phyloP scores from a whole-genome alignment of 2,113 vertebrate genomes.

The Gallinago jamesoni region DNA sequence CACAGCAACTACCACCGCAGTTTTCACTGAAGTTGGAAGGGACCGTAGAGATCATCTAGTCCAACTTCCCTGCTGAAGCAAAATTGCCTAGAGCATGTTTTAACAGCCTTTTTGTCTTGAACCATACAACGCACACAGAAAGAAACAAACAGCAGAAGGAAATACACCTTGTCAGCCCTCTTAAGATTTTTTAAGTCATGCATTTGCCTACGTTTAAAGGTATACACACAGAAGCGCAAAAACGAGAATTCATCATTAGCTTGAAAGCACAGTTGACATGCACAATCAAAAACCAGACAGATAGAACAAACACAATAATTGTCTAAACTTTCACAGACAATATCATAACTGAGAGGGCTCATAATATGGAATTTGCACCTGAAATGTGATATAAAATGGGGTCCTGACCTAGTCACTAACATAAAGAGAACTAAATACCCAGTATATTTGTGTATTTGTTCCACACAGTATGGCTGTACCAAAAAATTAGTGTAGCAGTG shows the following conservation, averaged over 20 bases:
- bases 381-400: neutral
- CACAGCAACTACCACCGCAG: rapidly evolving
- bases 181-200: neutral
- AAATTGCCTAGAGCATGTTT: too few relatives aligned
- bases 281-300: neutral
- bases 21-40: too few relatives aligned
- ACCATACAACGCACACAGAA: neutral
- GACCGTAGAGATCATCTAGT: too few relatives aligned
- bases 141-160: neutral
- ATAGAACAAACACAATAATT: neutral
- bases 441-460: neutral
- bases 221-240: neutral
- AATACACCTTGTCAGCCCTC: rapidly evolving
- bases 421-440: neutral
- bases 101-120: neutral
- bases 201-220: neutral
- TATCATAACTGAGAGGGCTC: neutral
- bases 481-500: neutral
- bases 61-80: too few relatives aligned
- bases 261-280: neutral
- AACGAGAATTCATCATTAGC: neutral
- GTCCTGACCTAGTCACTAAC: neutral
- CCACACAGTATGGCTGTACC: neutral
- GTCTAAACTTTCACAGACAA: neutral
- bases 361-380: neutral